A percentile compares a stretch with the other conserved stretches of the same genome.
Evolutionary conservation across 2,888 invertebrate genomes (phyloP).

Genomic region (Callyntrura guangdongensis): DNA sequence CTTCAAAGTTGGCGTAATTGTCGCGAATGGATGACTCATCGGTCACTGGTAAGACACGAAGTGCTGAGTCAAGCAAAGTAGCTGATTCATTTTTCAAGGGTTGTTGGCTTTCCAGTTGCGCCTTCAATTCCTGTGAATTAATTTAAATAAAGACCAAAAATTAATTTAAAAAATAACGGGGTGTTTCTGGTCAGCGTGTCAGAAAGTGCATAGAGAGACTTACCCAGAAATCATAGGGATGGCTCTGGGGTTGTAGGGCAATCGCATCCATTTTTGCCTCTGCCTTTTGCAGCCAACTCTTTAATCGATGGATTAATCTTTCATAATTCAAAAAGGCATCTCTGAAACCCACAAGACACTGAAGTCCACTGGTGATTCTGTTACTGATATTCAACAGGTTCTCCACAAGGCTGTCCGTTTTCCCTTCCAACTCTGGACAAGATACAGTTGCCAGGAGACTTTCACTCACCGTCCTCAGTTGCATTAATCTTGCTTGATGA

Average conservation of each 20-base stretch:
- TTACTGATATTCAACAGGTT: constrained; percentile 91
- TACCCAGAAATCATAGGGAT: constrained; percentile 94
- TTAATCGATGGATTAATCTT: constrained; percentile 90
- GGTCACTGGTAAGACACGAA: constrained; percentile 92
- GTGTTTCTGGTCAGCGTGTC: too few species aligned
- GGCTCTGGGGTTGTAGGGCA: constrained; percentile 89
- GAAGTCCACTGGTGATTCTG: constrained; percentile 91
- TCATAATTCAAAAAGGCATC: constrained; percentile 88
- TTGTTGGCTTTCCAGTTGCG: constrained; percentile 94
- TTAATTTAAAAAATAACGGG: too few species aligned
- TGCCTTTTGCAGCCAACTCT: constrained; percentile 91
- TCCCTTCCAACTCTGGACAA: constrained; percentile 91
- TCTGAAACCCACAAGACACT: constrained; percentile 90
- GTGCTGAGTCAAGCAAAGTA: constrained; percentile 91
- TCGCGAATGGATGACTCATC: constrained; percentile 94
- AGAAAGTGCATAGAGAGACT: too few species aligned
- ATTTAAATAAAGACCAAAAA: not conserved
- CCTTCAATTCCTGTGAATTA: constrained; percentile 92
- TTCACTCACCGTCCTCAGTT: constrained; percentile 91
- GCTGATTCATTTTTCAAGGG: constrained; percentile 91
- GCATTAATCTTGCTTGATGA: constrained; percentile 92
- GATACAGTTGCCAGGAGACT: constrained; percentile 91
- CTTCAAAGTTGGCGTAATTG: constrained; percentile 92
- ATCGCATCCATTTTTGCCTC: constrained; percentile 90
- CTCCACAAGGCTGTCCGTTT: constrained; percentile 91